Percentiles rank a stretch among this genome's conserved stretches.
Evolutionary conservation across 2,113 vertebrate species (phyloP).

Genomic region (Oostethus manadensis): DNA sequence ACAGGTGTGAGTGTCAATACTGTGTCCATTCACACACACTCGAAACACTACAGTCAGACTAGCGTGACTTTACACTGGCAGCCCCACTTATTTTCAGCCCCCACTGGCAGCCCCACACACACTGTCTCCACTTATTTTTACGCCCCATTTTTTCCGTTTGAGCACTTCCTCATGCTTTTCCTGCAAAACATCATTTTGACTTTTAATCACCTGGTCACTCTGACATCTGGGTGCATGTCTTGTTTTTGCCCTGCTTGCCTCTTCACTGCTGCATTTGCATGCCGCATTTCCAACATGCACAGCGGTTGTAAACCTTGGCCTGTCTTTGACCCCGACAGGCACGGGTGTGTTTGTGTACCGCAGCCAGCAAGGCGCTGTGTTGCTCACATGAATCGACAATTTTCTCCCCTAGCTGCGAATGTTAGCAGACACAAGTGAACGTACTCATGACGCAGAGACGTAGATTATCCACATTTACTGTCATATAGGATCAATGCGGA

Average conservation of each 20-base stretch:
- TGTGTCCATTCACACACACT: conserved; percentile 53
- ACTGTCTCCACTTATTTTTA: conserved; percentile 39
- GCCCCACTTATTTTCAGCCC: conserved; percentile 31
- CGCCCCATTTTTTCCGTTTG: conserved; percentile 28
- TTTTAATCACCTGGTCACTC: conserved; percentile 5
- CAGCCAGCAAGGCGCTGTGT: conserved; percentile 1
- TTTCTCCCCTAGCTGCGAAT: conserved; percentile 50
- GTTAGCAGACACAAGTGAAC: conserved; percentile 56
- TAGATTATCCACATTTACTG: conserved; percentile 13
- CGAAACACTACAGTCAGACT: conserved; percentile 55
- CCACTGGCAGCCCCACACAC: conserved; percentile 30
- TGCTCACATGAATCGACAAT: conserved; percentile 7
- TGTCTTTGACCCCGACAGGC: conserved; percentile 48
- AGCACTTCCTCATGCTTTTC: conserved; percentile 28
- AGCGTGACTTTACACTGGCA: conserved; percentile 38
- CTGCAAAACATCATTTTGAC: conserved; percentile 14
- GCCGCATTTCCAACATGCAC: conserved; percentile 19
- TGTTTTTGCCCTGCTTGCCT: conserved; percentile 9
- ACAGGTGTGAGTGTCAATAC: conserved; percentile 4
- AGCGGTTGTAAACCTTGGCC: conserved; percentile 26
- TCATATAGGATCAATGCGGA: background rate
- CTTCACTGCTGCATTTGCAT: conserved; percentile 2
- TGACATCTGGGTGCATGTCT: conserved; percentile 10
- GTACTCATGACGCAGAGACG: background rate
- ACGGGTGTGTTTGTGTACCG: conserved; percentile 23